Evolutionary conservation across 2,113 vertebrate genomes (phyloP).

Genomic region (Todiramphus chloris): DNA sequence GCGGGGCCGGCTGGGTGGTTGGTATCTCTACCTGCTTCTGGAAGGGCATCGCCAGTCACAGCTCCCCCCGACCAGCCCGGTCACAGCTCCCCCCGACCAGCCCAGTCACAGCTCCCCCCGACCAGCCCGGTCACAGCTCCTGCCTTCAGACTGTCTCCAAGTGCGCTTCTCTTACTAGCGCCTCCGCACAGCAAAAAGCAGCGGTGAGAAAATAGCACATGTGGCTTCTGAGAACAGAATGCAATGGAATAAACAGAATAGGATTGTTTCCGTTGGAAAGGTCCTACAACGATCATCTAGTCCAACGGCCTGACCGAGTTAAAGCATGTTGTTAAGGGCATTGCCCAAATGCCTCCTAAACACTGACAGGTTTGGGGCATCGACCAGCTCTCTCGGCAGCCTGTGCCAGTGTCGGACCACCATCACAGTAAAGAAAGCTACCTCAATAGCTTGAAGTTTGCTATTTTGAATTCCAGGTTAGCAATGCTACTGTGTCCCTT

Average conservation of each 20-base stretch:
- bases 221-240: neutral
- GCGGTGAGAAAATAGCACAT: neutral
- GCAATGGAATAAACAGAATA: neutral
- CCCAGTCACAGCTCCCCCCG: too few species aligned
- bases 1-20: fast-evolving
- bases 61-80: too few species aligned
- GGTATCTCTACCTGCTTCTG: fast-evolving
- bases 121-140: too few species aligned
- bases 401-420: neutral
- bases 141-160: too few species aligned
- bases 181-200: neutral
- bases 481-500: neutral
- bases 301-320: neutral
- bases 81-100: too few species aligned
- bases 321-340: neutral
- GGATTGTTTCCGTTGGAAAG: neutral
- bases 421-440: neutral
- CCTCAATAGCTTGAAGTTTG: neutral
- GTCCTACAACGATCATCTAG: too few species aligned
- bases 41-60: fast-evolving
- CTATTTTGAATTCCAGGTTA: neutral
- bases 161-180: fast-evolving
- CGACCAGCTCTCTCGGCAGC: neutral
- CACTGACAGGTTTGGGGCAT: neutral
- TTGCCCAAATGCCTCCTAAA: neutral